Conservation (phyloP, 2,797 vertebrate genomes). For the Galago senegalensis region DNA sequence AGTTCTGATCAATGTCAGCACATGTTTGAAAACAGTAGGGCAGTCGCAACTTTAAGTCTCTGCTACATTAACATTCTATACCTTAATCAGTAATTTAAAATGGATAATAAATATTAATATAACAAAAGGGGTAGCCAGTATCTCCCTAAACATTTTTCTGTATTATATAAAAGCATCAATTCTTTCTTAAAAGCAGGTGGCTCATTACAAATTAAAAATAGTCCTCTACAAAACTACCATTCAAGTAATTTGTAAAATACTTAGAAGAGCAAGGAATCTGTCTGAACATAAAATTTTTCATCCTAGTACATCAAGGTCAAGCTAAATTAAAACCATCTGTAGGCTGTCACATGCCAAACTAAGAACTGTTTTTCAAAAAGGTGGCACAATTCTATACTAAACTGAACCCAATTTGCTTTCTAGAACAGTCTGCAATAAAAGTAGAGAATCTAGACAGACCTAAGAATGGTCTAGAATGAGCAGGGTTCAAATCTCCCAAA, state of each 20-base stretch:
- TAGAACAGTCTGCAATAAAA: slow-evolving; percentile 65
- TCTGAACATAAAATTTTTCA: background rate
- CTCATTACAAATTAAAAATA: slow-evolving; percentile 62
- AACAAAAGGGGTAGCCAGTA: slow-evolving; percentile 39
- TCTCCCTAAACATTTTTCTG: slow-evolving; percentile 29
- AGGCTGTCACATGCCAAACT: background rate
- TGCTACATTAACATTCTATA: slow-evolving; percentile 12
- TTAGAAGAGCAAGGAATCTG: slow-evolving; percentile 43
- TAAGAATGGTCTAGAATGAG: slow-evolving; percentile 46
- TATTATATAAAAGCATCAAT: background rate
- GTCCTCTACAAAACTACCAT: background rate
- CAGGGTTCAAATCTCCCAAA: slow-evolving; percentile 34
- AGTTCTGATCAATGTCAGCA: slow-evolving; percentile 52
- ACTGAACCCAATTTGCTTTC: slow-evolving; percentile 64
- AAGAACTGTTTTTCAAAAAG: slow-evolving; percentile 73
- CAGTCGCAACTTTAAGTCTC: background rate
- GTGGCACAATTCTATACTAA: slow-evolving; percentile 72
- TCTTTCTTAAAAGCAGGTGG: slow-evolving; percentile 43
- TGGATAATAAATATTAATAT: slow-evolving; percentile 20
- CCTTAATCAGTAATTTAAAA: slow-evolving; percentile 1
- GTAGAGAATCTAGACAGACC: slow-evolving; percentile 54
- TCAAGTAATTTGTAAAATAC: slow-evolving; percentile 24
- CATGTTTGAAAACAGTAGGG: slow-evolving; percentile 71
- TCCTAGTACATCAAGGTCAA: background rate
- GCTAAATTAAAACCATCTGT: slow-evolving; percentile 43